phyloP scores from a whole-genome alignment of 2,113 vertebrate species.

The Ammospiza caudacuta region DNA sequence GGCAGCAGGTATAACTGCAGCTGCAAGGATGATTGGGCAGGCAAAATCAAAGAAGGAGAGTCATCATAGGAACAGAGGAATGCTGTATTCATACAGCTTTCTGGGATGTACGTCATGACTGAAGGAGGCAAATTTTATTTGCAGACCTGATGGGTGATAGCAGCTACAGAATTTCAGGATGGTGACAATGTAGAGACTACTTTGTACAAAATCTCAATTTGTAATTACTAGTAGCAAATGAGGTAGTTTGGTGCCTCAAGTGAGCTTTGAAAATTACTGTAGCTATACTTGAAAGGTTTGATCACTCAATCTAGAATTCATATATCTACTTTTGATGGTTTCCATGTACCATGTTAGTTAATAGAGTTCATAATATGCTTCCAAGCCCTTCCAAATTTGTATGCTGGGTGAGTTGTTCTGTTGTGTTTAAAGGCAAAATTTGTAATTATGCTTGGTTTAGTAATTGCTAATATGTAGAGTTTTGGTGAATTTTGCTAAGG shows the following conservation, averaged over 20 bases:
- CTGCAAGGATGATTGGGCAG: background rate
- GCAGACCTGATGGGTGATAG: background rate
- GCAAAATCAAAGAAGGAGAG: background rate
- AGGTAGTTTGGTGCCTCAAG: background rate
- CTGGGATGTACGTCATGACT: background rate
- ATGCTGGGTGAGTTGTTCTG: background rate
- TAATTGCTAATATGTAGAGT: background rate
- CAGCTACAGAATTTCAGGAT: background rate
- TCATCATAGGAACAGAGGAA: background rate
- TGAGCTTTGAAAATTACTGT: background rate
- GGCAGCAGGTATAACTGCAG: background rate
- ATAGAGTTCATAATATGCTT: background rate
- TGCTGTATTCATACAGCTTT: background rate
- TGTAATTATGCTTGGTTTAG: background rate
- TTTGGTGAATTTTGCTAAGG: background rate
- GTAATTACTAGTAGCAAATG: background rate
- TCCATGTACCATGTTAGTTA: background rate
- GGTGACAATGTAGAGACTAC: background rate
- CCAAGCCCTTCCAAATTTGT: background rate
- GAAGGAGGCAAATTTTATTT: background rate
- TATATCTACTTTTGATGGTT: background rate
- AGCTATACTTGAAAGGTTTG: background rate
- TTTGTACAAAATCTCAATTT: background rate
- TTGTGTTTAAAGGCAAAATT: background rate
- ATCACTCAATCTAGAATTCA: background rate